Evolutionary conservation across 2,113 vertebrate genomes (phyloP), one percentile per base, ranked within the genome.

Genomic region (Probosciger aterrimus): DNA sequence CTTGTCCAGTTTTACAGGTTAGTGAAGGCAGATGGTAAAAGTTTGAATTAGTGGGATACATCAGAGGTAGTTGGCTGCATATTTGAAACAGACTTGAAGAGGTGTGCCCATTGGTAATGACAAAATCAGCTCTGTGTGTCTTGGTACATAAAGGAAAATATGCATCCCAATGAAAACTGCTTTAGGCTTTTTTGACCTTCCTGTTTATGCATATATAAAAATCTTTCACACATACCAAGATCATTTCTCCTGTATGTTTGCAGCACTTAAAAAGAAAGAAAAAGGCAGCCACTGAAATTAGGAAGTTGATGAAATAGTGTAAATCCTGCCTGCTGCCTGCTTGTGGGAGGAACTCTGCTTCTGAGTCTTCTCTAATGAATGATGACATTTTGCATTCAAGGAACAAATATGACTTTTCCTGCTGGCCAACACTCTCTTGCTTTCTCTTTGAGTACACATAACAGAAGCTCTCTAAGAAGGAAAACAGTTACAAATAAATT

Each of bases 301-400:
- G 28, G 31, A 91, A 75, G 65, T 1, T 92, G 86, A 78, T 88
- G 82, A 88, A 96, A 57, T 46, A 35, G 35, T 57, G 50, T 88
- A 93, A 78, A 69, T 93, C 71, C 23, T 2, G 11, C 75, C 75
- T 82, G 50, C 41, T 92, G 47, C 60, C 55, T 90, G 69, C 57
- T 62, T 88, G 60, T 71, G 57, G 50, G 62, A 86, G 68, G 76
- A 88, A 78, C 62, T 85, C n/a, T 80, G 7, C 71, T 83, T 91
- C 76, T 27, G 31, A 57, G 17, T 80, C 55, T 88, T 95, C 53
- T 95, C n/a, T 86, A 92, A 87, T 82, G 73, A 91, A 78, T 74
- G 94, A 87, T 89, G 90, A 94, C 70, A 94, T 92, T 88, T 74
- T 92, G 35, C 50, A 80, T 88, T 95, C 75, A 91, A 78, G 57